Evolutionary conservation across 2,888 invertebrate genomes (phyloP).

Genomic region (Galerucella calmariensis): DNA sequence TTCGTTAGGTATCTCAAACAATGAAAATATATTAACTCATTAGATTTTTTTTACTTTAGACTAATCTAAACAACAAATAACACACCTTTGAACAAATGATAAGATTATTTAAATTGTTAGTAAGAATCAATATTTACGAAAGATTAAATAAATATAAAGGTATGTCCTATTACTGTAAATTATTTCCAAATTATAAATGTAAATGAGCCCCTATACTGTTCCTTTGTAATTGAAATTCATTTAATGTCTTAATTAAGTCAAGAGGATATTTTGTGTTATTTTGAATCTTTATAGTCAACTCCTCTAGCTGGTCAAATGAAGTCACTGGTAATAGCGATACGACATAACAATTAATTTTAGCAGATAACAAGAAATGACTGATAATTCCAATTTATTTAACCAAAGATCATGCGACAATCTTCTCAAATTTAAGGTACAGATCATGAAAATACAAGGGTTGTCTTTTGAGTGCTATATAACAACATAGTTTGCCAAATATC

Average conservation of each 20-base stretch:
- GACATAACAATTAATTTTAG: too few relatives aligned
- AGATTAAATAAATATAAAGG: not conserved
- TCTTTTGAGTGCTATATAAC: too few relatives aligned
- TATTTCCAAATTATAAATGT: slow-evolving; percentile 9
- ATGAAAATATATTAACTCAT: not conserved
- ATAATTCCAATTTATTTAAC: too few relatives aligned
- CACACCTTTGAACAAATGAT: slow-evolving; percentile 12
- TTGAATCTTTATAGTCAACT: slow-evolving; percentile 12
- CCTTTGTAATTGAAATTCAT: not conserved
- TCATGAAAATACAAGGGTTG: too few relatives aligned
- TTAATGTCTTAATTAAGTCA: not conserved
- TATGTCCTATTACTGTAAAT: slow-evolving; percentile 5
- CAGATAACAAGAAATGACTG: too few relatives aligned
- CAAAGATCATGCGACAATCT: too few relatives aligned
- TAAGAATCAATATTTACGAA: not conserved
- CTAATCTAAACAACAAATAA: not conserved
- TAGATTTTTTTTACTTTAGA: not conserved
- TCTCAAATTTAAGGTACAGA: too few relatives aligned
- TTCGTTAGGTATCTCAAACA: not conserved
- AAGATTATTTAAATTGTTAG: not conserved
- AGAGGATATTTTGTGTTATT: not conserved
- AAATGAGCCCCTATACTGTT: slow-evolving; percentile 4
- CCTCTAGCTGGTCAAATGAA: not conserved
- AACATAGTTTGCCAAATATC: too few relatives aligned
- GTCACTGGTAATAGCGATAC: too few relatives aligned